Base-by-base conservation (phyloP, 2,888 invertebrate species). In the Hipparchia semele region DNA sequence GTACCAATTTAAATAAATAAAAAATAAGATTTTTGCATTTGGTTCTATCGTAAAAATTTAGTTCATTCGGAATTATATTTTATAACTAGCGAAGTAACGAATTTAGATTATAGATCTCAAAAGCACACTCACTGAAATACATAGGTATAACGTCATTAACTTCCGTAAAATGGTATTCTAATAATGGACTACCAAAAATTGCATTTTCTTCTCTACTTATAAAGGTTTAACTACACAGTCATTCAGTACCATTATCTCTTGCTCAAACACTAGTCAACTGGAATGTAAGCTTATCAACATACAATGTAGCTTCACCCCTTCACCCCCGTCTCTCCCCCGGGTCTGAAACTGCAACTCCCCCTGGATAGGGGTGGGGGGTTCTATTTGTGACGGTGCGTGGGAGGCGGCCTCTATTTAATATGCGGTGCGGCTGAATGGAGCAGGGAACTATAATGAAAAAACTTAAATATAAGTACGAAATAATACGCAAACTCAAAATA, bases 301-400 rank as follows among this genome's bases (percentile, higher is more conserved):
- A 54, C 54, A 65, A 65, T 64, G 64, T 13, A 8, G 45, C 67
- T 45, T n/a, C 13, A 45, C 45, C 49, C 49, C 53, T 54, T n/a
- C 12, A 12, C 12, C 53, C 53, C 53, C n/a, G n/a, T 7, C 10
- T 6, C 12, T 39, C 68, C 65, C 39, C n/a, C 56, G 45, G 12
- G 68, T 58, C 64, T 59, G 71, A 67, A 70, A 64, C n/a, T 67
- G 53, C 62, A 69, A 12, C 68, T 33, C 33, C 59, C 51, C 65
- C 65, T 23, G 10, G 13, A 49, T 6, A 13, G 33, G 23, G 69
- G 75, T 51, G 13, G 75, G 77, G 68, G 77, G 76, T 59, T 56
- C 76, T 77, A 77, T 77, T 76, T 75, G 67, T 59, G 71, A 66
- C 53, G 2, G 65, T n/a, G 76, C 71, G 77, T 73, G 75, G 76